phyloP scores from a whole-genome alignment of 2,113 vertebrate species.

The Hassar affinis region DNA sequence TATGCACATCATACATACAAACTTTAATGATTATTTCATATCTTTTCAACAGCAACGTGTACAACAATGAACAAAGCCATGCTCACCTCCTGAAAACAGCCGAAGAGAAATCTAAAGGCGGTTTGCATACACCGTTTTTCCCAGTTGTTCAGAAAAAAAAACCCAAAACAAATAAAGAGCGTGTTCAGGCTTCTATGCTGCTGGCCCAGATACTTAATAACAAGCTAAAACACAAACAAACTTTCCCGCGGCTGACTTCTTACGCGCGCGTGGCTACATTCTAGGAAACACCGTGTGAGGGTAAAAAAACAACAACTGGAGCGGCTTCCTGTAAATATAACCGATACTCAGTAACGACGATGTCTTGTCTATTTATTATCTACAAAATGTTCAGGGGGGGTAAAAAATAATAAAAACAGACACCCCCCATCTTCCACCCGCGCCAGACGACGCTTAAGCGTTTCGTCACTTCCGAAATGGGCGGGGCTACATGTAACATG shows the following conservation, averaged over 20 bases:
- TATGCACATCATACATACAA: too few relatives aligned
- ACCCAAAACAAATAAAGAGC: background rate
- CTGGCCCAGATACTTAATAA: background rate
- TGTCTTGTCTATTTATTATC: background rate
- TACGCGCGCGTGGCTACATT: background rate
- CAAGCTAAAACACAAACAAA: background rate
- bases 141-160: too few relatives aligned
- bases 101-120: background rate
- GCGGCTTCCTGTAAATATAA: background rate
- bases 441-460: background rate
- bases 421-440: background rate
- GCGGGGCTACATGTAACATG: background rate
- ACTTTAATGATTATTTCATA: background rate
- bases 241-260: constrained; percentile 13
- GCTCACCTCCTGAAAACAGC: background rate
- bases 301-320: background rate
- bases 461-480: background rate
- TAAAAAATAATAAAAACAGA: background rate
- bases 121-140: background rate
- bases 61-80: background rate
- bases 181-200: too few relatives aligned
- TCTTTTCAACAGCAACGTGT: background rate
- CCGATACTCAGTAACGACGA: too few relatives aligned
- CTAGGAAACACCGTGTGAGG: background rate
- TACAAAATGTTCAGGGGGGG: background rate